Evolutionary conservation across 2,888 invertebrate species (phyloP), one percentile per base, ranked within the genome.

Genomic region (Troides oblongomaculatus): DNA sequence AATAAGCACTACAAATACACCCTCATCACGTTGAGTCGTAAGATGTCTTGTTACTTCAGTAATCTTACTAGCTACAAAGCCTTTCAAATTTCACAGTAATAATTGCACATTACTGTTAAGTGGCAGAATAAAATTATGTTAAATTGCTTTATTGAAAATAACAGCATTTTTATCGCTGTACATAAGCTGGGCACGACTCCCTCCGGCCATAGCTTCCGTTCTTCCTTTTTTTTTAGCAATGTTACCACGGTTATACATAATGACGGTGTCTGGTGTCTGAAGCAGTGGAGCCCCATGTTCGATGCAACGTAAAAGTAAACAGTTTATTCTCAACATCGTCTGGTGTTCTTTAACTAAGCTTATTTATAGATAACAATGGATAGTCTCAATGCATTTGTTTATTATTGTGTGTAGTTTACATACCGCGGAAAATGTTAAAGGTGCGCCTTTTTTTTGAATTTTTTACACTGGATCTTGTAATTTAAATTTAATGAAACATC

Each of bases 361-460:
- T 70, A 70, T 70, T 58, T 62, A 70, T 70, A 70, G 70, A 63
- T 25, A 70, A 70, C 70, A 66, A 66, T 70, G 66, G 66, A 62
- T 67, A 70, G 59, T 66, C 62, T 66, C 66, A 70, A 63, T 63
- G 59, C 66, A 63, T 59, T 46, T 65, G 69, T 69, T 69, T 69
- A 65, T 69, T 69, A 63, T 66, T 50, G 21, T 57, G 6, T 39
- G n/a, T 53, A 39, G 36, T 21, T 61, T 61, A 36, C 46, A 30
- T 53, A 25, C 61, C 21, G 25, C 53, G 36, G 60, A 36, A 30
- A 18, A 61, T n/a, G 61, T 61, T 50, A 61, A 53, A 61, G 50
- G 25, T 36, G 59, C 30, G 12, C 25, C 58, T 23, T 58, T 58
- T 58, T 58, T 30, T 30, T 21, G 21, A 21, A 21, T 30, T 30